Conservation (phyloP, 2,797 vertebrate genomes). For the Scyliorhinus canicula region DNA sequence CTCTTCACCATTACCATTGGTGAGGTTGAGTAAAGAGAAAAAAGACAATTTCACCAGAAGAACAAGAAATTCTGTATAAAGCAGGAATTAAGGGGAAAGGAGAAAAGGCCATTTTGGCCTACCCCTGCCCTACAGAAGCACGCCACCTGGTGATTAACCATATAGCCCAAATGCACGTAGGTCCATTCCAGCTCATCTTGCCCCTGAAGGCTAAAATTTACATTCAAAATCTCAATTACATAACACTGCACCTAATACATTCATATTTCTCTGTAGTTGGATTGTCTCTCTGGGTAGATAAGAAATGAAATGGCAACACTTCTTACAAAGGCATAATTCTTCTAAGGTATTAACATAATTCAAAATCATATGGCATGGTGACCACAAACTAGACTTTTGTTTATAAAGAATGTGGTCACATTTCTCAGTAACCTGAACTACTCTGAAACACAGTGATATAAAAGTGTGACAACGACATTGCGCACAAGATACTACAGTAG, state of each 20-base stretch:
- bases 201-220: neutral
- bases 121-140: neutral
- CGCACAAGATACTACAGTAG: neutral
- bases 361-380: neutral
- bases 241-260: neutral
- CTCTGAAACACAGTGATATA: neutral
- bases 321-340: neutral
- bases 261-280: neutral
- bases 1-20: neutral
- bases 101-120: neutral
- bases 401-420: neutral
- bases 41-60: neutral
- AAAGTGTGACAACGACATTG: neutral
- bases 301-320: neutral
- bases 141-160: neutral
- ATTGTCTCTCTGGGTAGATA: neutral
- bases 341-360: neutral
- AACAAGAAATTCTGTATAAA: neutral
- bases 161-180: neutral
- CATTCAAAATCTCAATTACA: neutral
- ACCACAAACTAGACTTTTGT: neutral
- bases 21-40: neutral
- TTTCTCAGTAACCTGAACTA: neutral
- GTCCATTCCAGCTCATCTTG: neutral
- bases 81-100: neutral